These are phyloP conservation scores for Cirrhinus mrigala DNA, from an alignment of 2,797 vertebrate genomes.

Conservation along the genomic window DNA sequence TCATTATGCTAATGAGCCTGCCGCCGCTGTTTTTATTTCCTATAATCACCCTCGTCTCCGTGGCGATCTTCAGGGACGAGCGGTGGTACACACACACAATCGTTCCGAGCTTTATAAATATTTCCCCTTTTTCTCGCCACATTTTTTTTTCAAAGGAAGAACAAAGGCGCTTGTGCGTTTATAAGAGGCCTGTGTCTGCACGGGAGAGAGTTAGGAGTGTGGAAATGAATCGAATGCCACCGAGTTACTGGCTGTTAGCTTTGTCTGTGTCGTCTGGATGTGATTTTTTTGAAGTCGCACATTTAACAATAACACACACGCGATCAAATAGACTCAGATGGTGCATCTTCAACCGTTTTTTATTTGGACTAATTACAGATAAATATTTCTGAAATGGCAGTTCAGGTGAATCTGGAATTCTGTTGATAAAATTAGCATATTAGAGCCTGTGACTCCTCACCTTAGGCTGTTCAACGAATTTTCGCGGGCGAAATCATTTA, in stretches of 20 bases:
- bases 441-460: not conserved
- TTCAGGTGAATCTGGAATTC: not conserved
- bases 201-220: constrained; percentile 38
- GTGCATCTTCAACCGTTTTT: not conserved
- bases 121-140: constrained; percentile 63
- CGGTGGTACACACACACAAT: constrained; percentile 55
- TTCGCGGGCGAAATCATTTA: not conserved
- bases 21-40: constrained; percentile 67
- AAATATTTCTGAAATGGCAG: not conserved
- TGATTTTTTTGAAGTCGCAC: constrained; percentile 27
- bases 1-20: constrained; percentile 68
- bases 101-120: constrained; percentile 64
- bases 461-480: not conserved
- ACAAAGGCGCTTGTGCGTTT: constrained; percentile 60
- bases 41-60: constrained; percentile 65
- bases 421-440: constrained; percentile 6
- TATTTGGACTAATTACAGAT: constrained; percentile 17
- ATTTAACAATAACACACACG: constrained; percentile 30
- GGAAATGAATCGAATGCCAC: constrained; percentile 22
- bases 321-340: constrained; percentile 11
- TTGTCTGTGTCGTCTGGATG: constrained; percentile 22
- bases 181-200: constrained; percentile 50
- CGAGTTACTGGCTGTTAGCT: constrained; percentile 46
- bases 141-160: constrained; percentile 62
- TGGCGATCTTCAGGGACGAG: constrained; percentile 63